Conservation (phyloP, 2,888 invertebrate genomes). For the Tholera decimalis region DNA sequence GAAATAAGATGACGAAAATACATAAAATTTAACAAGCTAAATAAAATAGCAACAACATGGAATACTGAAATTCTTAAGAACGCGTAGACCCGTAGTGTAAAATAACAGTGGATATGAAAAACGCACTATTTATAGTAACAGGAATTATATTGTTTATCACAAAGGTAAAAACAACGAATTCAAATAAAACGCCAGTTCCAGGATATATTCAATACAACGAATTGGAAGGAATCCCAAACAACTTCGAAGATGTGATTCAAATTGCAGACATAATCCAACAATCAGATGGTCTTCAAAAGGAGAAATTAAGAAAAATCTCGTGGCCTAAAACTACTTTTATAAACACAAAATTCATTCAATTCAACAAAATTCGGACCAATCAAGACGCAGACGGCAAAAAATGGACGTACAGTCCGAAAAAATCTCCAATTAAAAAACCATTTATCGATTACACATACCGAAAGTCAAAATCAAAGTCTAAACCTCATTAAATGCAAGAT, state of each 20-base stretch:
- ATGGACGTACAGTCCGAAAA: neutral
- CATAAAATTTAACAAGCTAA: neutral
- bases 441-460: neutral
- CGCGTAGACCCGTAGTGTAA: neutral
- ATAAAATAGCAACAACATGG: neutral
- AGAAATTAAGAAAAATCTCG: neutral
- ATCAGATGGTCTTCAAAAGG: neutral
- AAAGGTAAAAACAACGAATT: neutral
- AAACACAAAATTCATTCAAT: too few relatives aligned
- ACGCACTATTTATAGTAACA: neutral
- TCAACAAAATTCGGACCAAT: neutral
- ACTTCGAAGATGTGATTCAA: neutral
- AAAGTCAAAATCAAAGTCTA: neutral
- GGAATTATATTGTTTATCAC: neutral
- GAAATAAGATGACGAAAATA: neutral
- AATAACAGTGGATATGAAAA: conserved; percentile 16
- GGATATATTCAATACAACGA: conserved; percentile 10
- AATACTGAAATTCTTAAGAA: neutral
- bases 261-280: neutral
- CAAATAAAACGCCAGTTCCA: neutral
- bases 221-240: neutral
- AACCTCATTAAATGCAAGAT: neutral
- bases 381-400: neutral
- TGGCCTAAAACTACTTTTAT: neutral
- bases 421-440: neutral